These are phyloP conservation scores for Buathra laborator DNA, from an alignment of 2,888 invertebrate genomes.

Conservation along the genomic window DNA sequence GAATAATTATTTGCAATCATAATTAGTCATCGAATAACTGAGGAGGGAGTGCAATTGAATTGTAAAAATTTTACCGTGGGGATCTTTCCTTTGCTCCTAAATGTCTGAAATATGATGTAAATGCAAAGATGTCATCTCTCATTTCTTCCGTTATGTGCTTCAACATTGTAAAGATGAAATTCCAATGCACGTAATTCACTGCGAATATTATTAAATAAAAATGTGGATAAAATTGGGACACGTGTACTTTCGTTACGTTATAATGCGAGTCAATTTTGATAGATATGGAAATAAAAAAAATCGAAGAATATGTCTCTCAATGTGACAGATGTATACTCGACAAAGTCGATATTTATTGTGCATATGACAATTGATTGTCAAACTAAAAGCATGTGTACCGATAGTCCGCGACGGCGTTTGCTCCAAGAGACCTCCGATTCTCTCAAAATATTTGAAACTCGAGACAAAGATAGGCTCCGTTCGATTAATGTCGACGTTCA, in stretches of 20 bases:
- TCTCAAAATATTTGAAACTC: too few relatives aligned
- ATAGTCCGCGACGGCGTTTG: conserved; percentile 53
- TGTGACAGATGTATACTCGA: too few relatives aligned
- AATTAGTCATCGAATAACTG: neutral
- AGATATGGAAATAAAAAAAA: too few relatives aligned
- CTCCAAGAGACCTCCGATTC: conserved; percentile 35
- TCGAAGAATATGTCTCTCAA: too few relatives aligned
- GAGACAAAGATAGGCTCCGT: too few relatives aligned
- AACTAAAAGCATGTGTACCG: conserved; percentile 26
- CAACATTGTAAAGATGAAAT: conserved; percentile 60
- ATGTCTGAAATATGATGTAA: conserved; percentile 6
- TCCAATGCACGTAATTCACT: conserved; percentile 70
- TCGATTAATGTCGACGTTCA: too few relatives aligned
- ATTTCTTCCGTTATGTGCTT: conserved; percentile 58
- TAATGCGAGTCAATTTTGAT: too few relatives aligned
- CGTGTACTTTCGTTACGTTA: neutral
- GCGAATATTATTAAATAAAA: neutral
- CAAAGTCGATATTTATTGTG: too few relatives aligned
- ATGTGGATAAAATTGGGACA: neutral
- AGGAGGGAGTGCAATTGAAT: neutral
- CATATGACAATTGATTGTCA: too few relatives aligned
- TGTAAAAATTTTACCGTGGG: conserved; percentile 58
- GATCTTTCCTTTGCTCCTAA: conserved; percentile 28
- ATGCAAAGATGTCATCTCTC: conserved; percentile 31
- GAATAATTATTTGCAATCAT: neutral